A percentile compares a stretch with the other conserved stretches of the same genome.
Conservation (phyloP, 92 coral and sea anemone genomes). For the Umimayanthus chanpuru region DNA sequence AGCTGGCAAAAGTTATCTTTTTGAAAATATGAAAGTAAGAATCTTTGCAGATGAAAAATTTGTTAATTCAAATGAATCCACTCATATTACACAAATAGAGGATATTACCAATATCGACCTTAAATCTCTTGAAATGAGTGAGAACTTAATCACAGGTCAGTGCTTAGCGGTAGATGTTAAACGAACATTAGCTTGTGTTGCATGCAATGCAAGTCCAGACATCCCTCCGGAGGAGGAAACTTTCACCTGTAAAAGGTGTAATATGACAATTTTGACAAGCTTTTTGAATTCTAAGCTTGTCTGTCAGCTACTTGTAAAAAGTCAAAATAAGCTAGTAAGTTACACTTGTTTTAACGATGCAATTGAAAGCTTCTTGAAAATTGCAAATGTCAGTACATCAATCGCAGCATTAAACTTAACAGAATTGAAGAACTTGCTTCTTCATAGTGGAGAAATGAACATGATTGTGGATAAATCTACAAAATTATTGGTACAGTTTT, state of each 20-base stretch:
- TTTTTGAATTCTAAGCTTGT: constrained; percentile 55
- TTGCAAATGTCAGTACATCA: background rate
- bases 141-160: constrained; percentile 46
- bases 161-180: constrained; percentile 59
- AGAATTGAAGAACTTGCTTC: background rate
- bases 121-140: constrained; percentile 47
- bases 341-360: constrained; percentile 47
- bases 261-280: background rate
- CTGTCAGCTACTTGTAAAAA: constrained; percentile 45
- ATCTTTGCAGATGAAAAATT: constrained; percentile 7
- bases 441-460: background rate
- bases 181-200: constrained; percentile 43
- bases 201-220: constrained; percentile 37
- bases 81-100: constrained; percentile 46
- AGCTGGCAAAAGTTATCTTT: constrained; percentile 51
- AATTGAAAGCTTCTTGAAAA: constrained; percentile 41
- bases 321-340: constrained; percentile 26
- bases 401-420: background rate
- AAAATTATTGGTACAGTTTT: background rate
- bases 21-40: constrained; percentile 49
- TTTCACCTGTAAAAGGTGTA: constrained; percentile 28
- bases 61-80: background rate
- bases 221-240: constrained; percentile 45
- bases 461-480: background rate
- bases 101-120: constrained; percentile 51